Base-by-base conservation (phyloP, 2,113 vertebrate species). In the Donacobius atricapilla region DNA sequence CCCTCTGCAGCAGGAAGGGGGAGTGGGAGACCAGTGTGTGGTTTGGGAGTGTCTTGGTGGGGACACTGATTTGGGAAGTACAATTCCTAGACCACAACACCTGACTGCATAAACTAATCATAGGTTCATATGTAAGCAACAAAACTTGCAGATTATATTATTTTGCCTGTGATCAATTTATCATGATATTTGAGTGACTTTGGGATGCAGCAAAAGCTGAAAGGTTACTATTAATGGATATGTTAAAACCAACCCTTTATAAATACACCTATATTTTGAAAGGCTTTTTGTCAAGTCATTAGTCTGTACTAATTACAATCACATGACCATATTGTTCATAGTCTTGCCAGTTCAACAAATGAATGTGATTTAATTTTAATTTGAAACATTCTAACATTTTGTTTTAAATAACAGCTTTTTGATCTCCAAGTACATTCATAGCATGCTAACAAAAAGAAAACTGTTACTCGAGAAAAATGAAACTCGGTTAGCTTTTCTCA, bases 401-500 rank as follows among this genome's bases (percentile, higher is more conserved):
- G 63, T 88, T 95, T 96, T 58, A 94, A 95, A 70, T 66, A 95
- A 73, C 60, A 96, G 30, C 44, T 88, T 96, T 95, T 97, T 94
- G 90, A 96, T 95, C 85, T 94, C 47, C 37, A 12, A 76, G 40
- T 65, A 70, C 48, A 48, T 85, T 91, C 91, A 82, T 89, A 93
- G 48, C 87, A 96, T 95, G 81, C 71, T 93, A 93, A 93, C 83
- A 90, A 77, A 94, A 94, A 93, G 87, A 93, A 95, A 93, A 83
- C 81, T 95, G 80, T 94, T 93, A 92, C 68, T 87, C 33, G 83
- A 61, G 77, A 93, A 90, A 97, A 94, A 83, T 50, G 47, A 87
- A 95, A 87, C 87, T 90, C 0, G 58, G 79, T 87, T 90, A 45
- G 23, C 5, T 89, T 93, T 86, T 71, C 47, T 87, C 85, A 85